Conservation (phyloP, 2,888 invertebrate species). For the Argyresthia goedartella region DNA sequence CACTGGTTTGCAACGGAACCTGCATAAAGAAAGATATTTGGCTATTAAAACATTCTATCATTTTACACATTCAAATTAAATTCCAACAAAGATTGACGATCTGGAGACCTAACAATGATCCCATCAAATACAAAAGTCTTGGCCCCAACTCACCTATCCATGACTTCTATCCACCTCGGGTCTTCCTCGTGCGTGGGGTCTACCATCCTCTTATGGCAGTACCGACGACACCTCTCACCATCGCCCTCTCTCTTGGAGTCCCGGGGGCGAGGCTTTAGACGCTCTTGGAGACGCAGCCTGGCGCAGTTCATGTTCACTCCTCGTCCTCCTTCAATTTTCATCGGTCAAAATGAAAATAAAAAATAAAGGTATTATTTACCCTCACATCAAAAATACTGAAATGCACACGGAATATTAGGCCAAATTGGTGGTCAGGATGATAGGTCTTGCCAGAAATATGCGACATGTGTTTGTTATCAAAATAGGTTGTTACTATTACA, state of each 20-base stretch:
- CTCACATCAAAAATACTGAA: too few species aligned
- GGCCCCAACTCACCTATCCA: conserved; percentile 12
- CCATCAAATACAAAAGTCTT: not conserved
- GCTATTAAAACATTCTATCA: too few species aligned
- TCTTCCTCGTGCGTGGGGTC: conserved; percentile 53
- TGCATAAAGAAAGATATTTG: conserved; percentile 14
- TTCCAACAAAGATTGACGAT: too few species aligned
- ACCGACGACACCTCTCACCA: conserved; percentile 24
- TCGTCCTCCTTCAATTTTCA: too few species aligned
- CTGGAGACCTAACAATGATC: not conserved
- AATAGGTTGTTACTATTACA: too few species aligned
- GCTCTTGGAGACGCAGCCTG: conserved; percentile 44
- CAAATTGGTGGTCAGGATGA: too few species aligned
- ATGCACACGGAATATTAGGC: too few species aligned
- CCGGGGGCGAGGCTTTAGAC: conserved; percentile 27
- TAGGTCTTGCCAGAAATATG: too few species aligned
- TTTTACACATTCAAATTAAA: too few species aligned
- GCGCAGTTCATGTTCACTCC: conserved; percentile 46
- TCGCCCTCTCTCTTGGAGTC: conserved; percentile 5
- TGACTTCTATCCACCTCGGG: conserved; percentile 36
- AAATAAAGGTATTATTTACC: too few species aligned
- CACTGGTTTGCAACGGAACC: conserved; percentile 33
- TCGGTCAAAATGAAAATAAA: too few species aligned
- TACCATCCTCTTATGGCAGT: conserved; percentile 52
- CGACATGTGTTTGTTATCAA: too few species aligned